A percentile compares a stretch with the other conserved stretches of the same genome.
Evolutionary conservation across 1,140 invertebrate genomes (phyloP).

Genomic region (Drosophila sp.): DNA sequence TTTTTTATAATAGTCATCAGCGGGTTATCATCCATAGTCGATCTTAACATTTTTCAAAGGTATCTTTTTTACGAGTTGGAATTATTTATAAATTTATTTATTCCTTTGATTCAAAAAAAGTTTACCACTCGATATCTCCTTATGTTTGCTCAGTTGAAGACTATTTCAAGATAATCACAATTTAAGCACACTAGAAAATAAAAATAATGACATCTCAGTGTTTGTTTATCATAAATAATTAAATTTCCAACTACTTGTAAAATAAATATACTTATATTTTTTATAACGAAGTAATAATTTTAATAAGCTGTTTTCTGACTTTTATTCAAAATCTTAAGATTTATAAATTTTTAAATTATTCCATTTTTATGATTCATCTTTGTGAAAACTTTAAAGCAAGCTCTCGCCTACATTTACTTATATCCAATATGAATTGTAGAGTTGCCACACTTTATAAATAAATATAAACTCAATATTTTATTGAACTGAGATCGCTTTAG

Average conservation of each 20-base stretch:
- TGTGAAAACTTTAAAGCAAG: background rate
- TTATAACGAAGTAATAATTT: too few relatives aligned
- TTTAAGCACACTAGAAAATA: slow-evolving; percentile 26
- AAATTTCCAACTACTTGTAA: too few relatives aligned
- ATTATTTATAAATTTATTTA: slow-evolving; percentile 11
- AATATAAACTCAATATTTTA: background rate
- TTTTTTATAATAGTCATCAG: slow-evolving; percentile 18
- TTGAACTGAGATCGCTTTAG: background rate
- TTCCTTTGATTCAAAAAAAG: slow-evolving; percentile 1
- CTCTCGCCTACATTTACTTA: background rate
- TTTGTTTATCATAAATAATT: too few relatives aligned
- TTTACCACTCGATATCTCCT: background rate
- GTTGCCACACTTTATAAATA: background rate
- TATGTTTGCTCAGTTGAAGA: slow-evolving; percentile 11
- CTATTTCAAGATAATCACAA: slow-evolving; percentile 27
- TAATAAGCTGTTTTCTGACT: too few relatives aligned
- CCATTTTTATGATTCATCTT: too few relatives aligned
- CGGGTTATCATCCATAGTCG: slow-evolving; percentile 17
- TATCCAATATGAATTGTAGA: background rate
- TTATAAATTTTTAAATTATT: too few relatives aligned
- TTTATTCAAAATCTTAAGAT: too few relatives aligned
- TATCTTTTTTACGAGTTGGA: background rate
- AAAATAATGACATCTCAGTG: background rate
- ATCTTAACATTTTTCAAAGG: slow-evolving; percentile 22
- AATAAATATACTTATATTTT: too few relatives aligned